Conservation (phyloP, 2,888 invertebrate species). For the Melanostoma scalare region DNA sequence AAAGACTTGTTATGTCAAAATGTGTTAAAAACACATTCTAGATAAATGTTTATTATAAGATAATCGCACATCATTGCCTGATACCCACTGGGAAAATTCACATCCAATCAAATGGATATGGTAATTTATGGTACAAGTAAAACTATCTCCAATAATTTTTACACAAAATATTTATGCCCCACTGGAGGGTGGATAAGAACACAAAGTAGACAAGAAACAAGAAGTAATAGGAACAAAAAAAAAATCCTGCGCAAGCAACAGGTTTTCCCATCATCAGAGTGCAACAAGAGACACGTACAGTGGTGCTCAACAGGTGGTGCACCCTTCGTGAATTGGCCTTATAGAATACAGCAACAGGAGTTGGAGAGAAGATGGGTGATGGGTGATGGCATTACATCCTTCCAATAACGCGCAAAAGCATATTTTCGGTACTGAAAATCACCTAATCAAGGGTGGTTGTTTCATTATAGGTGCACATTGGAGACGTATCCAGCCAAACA, state of each 20-base stretch:
- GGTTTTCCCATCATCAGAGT: conserved; percentile 31
- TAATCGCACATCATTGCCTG: conserved; percentile 33
- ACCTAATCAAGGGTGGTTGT: conserved; percentile 40
- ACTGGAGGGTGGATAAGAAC: no score
- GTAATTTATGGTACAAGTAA: conserved; percentile 60
- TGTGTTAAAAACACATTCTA: conserved; percentile 21
- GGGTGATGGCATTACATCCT: conserved; percentile 44
- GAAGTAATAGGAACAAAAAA: neutral
- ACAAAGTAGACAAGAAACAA: no score
- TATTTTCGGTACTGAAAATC: conserved; percentile 46
- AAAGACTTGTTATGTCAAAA: conserved; percentile 39
- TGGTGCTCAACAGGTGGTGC: conserved; percentile 64
- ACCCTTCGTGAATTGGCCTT: conserved; percentile 16
- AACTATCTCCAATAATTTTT: conserved; percentile 26
- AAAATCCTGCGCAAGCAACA: conserved; percentile 60
- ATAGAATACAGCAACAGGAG: neutral
- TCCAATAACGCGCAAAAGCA: conserved; percentile 62
- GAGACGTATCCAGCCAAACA: conserved; percentile 38
- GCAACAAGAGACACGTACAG: conserved; percentile 38
- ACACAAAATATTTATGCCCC: neutral
- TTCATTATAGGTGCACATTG: conserved; percentile 31
- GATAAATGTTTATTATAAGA: conserved; percentile 56
- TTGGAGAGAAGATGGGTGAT: neutral
- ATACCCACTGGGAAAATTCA: conserved; percentile 50
- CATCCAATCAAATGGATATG: conserved; percentile 55